Conservation (phyloP, 2,797 vertebrate species). For the Ataeniobius toweri region DNA sequence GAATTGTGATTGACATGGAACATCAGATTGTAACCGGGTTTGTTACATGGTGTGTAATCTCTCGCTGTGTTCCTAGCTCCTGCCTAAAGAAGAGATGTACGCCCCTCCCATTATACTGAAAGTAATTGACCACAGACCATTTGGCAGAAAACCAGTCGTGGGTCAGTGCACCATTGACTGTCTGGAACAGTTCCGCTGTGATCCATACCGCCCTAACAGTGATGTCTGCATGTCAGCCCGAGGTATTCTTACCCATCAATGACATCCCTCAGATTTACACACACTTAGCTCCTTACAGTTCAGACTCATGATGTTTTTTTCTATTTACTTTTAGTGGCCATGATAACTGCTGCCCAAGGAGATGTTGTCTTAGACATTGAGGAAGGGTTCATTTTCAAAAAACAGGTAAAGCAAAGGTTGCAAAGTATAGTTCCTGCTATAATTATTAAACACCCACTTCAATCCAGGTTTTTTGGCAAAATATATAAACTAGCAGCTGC, state of each 20-base stretch:
- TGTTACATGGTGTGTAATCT: not conserved
- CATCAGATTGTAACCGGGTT: not conserved
- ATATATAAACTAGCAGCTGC: not conserved
- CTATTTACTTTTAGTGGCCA: constrained; percentile 75
- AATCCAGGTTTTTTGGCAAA: not conserved
- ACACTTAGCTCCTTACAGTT: not conserved
- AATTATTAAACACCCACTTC: not conserved
- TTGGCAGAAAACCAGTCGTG: constrained; percentile 93
- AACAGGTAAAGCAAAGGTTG: constrained; percentile 81
- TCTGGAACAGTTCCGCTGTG: constrained; percentile 90
- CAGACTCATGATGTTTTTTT: not conserved
- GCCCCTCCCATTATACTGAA: constrained; percentile 94
- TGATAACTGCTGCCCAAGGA: constrained; percentile 80
- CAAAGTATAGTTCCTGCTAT: not conserved
- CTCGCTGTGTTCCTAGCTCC: constrained; percentile 74
- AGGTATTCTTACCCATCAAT: constrained; percentile 76
- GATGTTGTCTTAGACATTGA: constrained; percentile 90
- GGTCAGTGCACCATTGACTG: constrained; percentile 94
- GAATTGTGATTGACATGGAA: not conserved
- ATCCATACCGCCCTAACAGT: constrained; percentile 83
- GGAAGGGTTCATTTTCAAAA: constrained; percentile 82
- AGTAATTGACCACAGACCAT: constrained; percentile 93
- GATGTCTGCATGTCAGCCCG: constrained; percentile 83
- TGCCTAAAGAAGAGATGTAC: constrained; percentile 97
- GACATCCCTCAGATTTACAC: not conserved